phyloP scores from a whole-genome alignment of 2,113 vertebrate species.

The Plecturocebus donacophilus region DNA sequence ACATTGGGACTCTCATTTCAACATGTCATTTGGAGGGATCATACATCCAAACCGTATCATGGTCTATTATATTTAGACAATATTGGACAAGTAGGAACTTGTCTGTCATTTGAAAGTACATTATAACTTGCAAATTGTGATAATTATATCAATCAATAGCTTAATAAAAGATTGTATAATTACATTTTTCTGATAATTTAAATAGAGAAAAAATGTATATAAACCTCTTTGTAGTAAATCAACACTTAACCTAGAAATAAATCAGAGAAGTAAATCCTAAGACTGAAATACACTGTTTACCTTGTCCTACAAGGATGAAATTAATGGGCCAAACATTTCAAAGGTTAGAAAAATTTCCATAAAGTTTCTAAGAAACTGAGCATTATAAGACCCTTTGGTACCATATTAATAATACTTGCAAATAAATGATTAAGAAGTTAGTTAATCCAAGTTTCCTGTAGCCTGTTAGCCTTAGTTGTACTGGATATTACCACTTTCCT shows the following conservation, averaged over 20 bases:
- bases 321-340: not conserved
- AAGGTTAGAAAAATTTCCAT: not conserved
- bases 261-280: not conserved
- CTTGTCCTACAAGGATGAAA: not conserved
- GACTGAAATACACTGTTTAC: not conserved
- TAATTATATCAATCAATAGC: not conserved
- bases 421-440: not conserved
- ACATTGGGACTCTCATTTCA: too few species aligned
- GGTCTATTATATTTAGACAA: not conserved
- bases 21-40: too few species aligned
- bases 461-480: not conserved
- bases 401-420: not conserved
- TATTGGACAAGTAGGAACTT: not conserved
- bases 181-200: not conserved
- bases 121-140: not conserved
- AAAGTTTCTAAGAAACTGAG: not conserved
- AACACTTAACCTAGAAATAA: not conserved
- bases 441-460: not conserved
- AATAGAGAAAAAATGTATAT: not conserved
- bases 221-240: not conserved
- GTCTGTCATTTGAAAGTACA: not conserved
- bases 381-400: not conserved
- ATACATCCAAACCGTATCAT: too few species aligned
- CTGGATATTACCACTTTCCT: rapidly evolving
- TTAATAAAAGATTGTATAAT: not conserved